phyloP scores from a whole-genome alignment of 2,888 invertebrate genomes.

The Punctoribates punctum region DNA sequence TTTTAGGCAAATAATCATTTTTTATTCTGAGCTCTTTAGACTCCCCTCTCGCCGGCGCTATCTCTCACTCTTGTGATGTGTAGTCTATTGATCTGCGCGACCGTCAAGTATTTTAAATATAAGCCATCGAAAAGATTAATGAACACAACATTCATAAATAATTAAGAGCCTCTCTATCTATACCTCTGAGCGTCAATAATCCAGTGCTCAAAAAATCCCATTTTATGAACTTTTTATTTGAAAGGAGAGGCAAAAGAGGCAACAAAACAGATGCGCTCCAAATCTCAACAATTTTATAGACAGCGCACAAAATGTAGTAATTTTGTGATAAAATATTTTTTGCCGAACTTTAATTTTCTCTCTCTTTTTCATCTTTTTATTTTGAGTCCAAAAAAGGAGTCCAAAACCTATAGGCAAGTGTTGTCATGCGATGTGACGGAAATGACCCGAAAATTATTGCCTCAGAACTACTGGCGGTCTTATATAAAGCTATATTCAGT shows the following conservation, averaged over 20 bases:
- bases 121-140: slow-evolving; percentile 10
- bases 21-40: not conserved
- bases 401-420: not conserved
- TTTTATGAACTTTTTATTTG: slow-evolving; percentile 11
- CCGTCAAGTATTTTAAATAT: slow-evolving; percentile 20
- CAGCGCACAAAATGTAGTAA: not conserved
- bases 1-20: not conserved
- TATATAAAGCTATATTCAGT: not conserved
- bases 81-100: not conserved
- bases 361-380: not conserved
- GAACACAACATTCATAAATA: slow-evolving; percentile 23
- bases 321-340: not conserved
- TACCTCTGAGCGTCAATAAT: slow-evolving; percentile 32
- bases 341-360: not conserved
- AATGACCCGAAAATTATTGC: slow-evolving; percentile 8
- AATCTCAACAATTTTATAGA: not conserved
- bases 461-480: not conserved
- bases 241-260: slow-evolving; percentile 7
- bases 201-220: not conserved
- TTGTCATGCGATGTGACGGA: too few relatives aligned
- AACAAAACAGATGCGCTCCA: not conserved
- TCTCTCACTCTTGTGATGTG: not conserved
- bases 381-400: too few relatives aligned
- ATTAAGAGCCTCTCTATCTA: slow-evolving; percentile 3
- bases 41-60: not conserved